Conservation (phyloP, 2,113 vertebrate genomes). For the Neogobius melanostomus region DNA sequence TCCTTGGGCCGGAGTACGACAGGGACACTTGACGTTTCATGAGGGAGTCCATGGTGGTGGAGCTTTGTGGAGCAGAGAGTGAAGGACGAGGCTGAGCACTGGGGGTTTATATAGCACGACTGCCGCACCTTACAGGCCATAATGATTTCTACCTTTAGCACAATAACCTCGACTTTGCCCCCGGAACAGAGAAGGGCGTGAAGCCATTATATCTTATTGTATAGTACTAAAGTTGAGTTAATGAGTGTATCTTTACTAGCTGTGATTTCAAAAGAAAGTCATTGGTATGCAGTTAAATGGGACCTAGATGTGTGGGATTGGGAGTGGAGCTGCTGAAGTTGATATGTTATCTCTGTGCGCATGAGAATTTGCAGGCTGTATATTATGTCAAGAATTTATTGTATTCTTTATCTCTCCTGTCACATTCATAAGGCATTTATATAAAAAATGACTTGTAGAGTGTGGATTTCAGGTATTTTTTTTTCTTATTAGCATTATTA, state of each 20-base stretch:
- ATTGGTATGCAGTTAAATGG: not conserved
- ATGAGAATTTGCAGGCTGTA: not conserved
- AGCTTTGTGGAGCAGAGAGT: slow-evolving; percentile 28
- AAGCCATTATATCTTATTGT: not conserved
- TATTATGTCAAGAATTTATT: not conserved
- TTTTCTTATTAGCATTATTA: no score
- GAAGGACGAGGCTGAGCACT: not conserved
- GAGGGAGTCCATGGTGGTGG: slow-evolving; percentile 46
- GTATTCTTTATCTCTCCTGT: not conserved
- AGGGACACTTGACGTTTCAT: slow-evolving; percentile 14
- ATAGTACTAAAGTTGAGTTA: slow-evolving; percentile 14
- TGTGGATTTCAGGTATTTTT: no score
- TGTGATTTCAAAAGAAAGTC: not conserved
- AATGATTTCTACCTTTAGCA: slow-evolving; percentile 46
- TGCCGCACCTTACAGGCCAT: slow-evolving; percentile 57
- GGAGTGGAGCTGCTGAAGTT: not conserved
- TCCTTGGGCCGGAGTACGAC: not conserved
- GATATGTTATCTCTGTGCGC: not conserved
- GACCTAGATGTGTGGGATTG: not conserved
- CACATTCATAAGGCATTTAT: not conserved
- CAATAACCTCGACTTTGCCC: slow-evolving; percentile 47
- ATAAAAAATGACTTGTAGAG: not conserved
- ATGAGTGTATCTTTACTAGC: slow-evolving; percentile 18
- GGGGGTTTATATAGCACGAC: slow-evolving; percentile 43
- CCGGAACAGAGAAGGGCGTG: slow-evolving; percentile 15